Percentiles rank a stretch among this genome's conserved stretches.
phyloP scores from a whole-genome alignment of 2,888 invertebrate genomes.

The Polydrusus tereticollis region DNA sequence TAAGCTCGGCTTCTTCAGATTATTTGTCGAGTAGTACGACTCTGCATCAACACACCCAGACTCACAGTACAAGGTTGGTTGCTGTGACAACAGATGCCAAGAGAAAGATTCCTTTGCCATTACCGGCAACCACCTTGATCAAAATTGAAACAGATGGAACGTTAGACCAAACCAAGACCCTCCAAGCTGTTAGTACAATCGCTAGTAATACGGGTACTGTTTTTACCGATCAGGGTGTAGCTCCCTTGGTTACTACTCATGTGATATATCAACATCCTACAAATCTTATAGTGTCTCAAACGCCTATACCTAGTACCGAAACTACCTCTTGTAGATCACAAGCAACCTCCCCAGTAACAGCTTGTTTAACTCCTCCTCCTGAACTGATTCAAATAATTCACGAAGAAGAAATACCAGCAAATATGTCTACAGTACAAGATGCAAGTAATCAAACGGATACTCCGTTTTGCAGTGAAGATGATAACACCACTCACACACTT shows the following conservation, averaged over 20 bases:
- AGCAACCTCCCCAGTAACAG: slow-evolving; percentile 68
- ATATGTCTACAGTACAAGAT: slow-evolving; percentile 73
- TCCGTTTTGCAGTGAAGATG: slow-evolving; percentile 78
- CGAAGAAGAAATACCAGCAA: slow-evolving; percentile 66
- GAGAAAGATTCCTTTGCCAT: slow-evolving; percentile 67
- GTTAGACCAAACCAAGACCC: slow-evolving; percentile 66
- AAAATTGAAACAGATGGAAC: slow-evolving; percentile 78
- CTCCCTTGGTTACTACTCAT: slow-evolving; percentile 71
- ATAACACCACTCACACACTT: slow-evolving; percentile 59
- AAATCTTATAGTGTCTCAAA: slow-evolving; percentile 64
- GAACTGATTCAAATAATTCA: slow-evolving; percentile 60
- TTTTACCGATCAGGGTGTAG: slow-evolving; percentile 67
- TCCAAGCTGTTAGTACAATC: slow-evolving; percentile 64
- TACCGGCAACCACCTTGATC: slow-evolving; percentile 71
- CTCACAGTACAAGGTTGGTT: slow-evolving; percentile 77
- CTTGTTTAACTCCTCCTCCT: slow-evolving; percentile 75
- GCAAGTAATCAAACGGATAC: slow-evolving; percentile 89
- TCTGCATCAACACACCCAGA: slow-evolving; percentile 76
- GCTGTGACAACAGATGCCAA: slow-evolving; percentile 73
- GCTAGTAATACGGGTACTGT: slow-evolving; percentile 63
- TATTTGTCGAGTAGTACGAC: slow-evolving; percentile 74
- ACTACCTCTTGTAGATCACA: slow-evolving; percentile 65
- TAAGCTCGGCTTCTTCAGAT: slow-evolving; percentile 69
- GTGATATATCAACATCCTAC: slow-evolving; percentile 70
- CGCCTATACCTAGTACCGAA: slow-evolving; percentile 54